Conservation (phyloP, 2,113 vertebrate species). For the Colius striatus region DNA sequence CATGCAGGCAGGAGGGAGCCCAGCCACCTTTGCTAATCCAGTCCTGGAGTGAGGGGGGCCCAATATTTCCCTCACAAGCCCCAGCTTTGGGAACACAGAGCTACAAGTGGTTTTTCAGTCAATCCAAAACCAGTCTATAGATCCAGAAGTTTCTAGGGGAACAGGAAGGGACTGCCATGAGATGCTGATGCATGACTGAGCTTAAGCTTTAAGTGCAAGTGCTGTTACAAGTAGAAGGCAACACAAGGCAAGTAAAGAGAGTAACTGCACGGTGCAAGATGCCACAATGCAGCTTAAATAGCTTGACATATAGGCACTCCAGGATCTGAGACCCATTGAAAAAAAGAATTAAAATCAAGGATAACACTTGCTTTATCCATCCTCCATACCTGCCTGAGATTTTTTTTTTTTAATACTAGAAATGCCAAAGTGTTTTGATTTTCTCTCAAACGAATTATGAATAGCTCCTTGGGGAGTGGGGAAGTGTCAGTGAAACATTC, state of each 20-base stretch:
- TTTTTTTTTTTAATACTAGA: neutral
- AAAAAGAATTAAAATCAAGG: neutral
- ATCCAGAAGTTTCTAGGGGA: neutral
- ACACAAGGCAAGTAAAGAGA: neutral
- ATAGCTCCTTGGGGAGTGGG: neutral
- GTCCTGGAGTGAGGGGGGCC: fast-evolving
- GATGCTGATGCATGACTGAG: neutral
- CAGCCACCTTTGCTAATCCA: fast-evolving
- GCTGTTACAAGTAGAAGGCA: neutral
- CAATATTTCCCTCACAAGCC: too few species aligned
- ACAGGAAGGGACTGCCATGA: fast-evolving
- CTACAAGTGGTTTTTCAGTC: fast-evolving
- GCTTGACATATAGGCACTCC: fast-evolving
- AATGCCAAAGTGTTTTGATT: neutral
- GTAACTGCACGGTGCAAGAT: neutral
- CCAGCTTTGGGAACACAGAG: neutral
- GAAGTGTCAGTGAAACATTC: fast-evolving
- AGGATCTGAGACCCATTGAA: neutral
- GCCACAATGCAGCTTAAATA: neutral
- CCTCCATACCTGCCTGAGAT: neutral
- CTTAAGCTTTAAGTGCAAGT: neutral
- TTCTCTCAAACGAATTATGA: neutral
- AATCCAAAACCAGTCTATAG: neutral
- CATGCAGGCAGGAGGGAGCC: fast-evolving
- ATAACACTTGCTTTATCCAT: neutral